Conservation (phyloP, 1,140 invertebrate species). For the Temnothorax longispinosus region DNA sequence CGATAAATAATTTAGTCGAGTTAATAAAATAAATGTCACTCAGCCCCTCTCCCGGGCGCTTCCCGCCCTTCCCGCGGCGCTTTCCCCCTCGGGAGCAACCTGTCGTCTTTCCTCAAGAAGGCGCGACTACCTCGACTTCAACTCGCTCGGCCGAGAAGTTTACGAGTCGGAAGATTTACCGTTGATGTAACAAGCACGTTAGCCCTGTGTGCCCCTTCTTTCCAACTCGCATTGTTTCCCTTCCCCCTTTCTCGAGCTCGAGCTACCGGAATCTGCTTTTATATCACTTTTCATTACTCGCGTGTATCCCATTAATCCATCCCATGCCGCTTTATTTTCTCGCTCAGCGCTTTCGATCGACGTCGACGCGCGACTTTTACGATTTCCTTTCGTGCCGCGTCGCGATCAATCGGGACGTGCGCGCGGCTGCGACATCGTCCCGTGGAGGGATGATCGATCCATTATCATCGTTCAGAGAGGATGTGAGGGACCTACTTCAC, state of each 20-base stretch:
- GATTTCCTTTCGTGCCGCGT: not conserved
- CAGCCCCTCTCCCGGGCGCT: not conserved
- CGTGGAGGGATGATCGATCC: constrained; percentile 21
- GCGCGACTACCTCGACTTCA: not conserved
- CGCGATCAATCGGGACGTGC: not conserved
- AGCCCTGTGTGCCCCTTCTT: not conserved
- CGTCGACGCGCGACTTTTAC: not conserved
- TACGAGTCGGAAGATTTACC: constrained; percentile 72
- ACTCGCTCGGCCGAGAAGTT: constrained; percentile 51
- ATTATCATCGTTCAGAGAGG: constrained; percentile 27
- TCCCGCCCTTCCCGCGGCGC: not conserved
- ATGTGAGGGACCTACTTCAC: not conserved
- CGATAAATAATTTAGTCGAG: constrained; percentile 60
- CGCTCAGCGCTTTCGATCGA: not conserved
- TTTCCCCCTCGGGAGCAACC: not conserved
- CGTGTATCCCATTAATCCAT: constrained; percentile 1
- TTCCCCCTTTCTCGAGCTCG: not conserved
- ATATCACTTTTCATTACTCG: constrained; percentile 37
- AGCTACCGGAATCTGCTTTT: constrained; percentile 18
- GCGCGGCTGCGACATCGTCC: not conserved
- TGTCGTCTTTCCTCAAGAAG: constrained; percentile 33
- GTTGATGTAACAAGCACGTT: constrained; percentile 64
- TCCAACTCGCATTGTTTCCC: no score
- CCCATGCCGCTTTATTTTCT: not conserved
- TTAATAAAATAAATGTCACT: constrained; percentile 63